These are phyloP conservation scores for Pristionchus mayeri DNA, from an alignment of 2,888 invertebrate species.

Conservation along the genomic window DNA sequence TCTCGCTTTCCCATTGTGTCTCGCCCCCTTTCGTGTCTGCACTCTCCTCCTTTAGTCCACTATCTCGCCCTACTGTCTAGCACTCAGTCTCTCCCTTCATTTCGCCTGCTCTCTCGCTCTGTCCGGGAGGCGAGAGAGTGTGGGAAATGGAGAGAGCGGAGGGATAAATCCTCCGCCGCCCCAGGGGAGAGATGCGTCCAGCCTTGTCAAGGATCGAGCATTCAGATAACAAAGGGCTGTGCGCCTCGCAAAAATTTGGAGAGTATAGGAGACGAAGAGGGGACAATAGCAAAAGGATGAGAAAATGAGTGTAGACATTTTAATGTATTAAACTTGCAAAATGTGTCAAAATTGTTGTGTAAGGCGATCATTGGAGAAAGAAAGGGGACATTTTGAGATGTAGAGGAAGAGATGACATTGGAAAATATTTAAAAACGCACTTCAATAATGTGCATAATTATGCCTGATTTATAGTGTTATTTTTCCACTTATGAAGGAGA, in stretches of 20 bases:
- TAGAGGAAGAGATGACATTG: neutral
- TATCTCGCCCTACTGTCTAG: neutral
- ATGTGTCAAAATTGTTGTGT: too few species aligned
- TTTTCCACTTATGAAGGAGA: too few species aligned
- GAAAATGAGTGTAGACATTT: too few species aligned
- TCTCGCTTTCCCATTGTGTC: neutral
- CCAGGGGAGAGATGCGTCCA: slow-evolving; percentile 32
- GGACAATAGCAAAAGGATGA: neutral
- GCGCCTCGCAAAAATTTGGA: neutral
- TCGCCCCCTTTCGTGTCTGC: neutral
- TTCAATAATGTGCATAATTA: neutral
- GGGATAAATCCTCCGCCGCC: neutral
- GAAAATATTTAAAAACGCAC: neutral
- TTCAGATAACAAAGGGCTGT: slow-evolving; percentile 30
- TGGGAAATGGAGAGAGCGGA: neutral
- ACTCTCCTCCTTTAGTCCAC: neutral
- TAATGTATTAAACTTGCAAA: too few species aligned
- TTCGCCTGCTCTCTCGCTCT: neutral
- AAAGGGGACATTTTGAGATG: too few species aligned
- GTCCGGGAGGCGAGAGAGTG: neutral
- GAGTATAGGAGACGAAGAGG: neutral
- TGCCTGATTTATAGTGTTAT: too few species aligned
- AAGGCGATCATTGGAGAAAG: too few species aligned
- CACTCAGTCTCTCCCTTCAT: neutral
- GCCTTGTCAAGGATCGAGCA: slow-evolving; percentile 35